phyloP scores from a whole-genome alignment of 2,113 vertebrate genomes.

The Oreochromis tanganicae region DNA sequence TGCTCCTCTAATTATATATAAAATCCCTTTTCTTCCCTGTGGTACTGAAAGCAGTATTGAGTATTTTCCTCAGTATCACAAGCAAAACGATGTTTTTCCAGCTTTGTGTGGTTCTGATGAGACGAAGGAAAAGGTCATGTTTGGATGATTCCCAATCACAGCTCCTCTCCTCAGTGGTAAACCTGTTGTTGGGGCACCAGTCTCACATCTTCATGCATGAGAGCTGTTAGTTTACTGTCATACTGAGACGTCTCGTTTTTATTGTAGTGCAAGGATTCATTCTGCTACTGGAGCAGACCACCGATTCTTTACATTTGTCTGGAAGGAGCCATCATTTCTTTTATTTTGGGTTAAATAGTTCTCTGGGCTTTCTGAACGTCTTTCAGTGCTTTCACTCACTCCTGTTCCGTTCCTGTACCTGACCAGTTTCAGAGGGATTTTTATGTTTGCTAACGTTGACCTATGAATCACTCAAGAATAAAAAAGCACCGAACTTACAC shows the following conservation, averaged over 20 bases:
- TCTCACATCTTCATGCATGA: background rate
- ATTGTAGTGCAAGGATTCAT: background rate
- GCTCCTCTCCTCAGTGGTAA: background rate
- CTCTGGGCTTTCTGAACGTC: background rate
- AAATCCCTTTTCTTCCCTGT: accelerated
- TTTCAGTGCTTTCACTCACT: background rate
- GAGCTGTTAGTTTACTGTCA: background rate
- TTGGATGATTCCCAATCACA: accelerated
- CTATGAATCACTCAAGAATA: background rate
- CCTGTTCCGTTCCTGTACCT: background rate
- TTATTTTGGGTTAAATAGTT: background rate
- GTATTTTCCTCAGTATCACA: background rate
- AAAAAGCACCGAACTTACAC: accelerated
- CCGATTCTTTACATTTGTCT: background rate
- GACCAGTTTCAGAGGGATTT: background rate
- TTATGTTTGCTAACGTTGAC: background rate
- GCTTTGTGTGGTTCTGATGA: background rate
- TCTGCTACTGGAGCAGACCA: background rate
- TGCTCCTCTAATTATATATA: background rate
- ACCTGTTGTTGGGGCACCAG: background rate
- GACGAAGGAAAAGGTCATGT: background rate
- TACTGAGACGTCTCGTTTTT: background rate
- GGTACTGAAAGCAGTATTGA: background rate
- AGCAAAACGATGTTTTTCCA: background rate
- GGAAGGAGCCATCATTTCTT: background rate